Base-by-base conservation (phyloP, 2,888 invertebrate genomes). In the Eledone cirrhosa region DNA sequence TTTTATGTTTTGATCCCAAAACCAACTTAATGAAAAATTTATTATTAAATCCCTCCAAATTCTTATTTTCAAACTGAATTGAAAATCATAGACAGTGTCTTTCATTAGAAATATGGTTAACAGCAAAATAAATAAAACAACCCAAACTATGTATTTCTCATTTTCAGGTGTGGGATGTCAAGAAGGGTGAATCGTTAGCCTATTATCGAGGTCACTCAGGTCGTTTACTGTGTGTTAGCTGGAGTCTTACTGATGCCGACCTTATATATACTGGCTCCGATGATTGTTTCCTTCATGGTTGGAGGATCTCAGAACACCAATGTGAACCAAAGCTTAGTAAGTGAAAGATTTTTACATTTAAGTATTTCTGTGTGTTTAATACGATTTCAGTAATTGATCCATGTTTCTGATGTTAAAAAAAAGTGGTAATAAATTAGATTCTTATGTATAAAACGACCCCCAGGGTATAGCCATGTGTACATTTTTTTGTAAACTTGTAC, bases 201-300 rank as follows among this genome's bases (percentile, higher is more conserved):
- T 93, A 94, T 78, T 95, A 93, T 90, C 88, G 90, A 19, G 93
- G 92, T 7, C 94, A 94, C 87, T 83, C 86, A 77, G 92, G 91
- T 77, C 90, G 93, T 48, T 88, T 94, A 53, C 90, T 94, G 77
- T 91, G 93, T 82, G 93, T 93, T 63, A 89, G 92, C 84, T 96
- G 95, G 94, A 93, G 94, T 89, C 92, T 94, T 5, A 86, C 92
- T 53, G 92, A 94, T 86, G 91, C 93, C 16, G 92, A 93, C 87
- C 90, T 92, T 48, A 92, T 94, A 41, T 92, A 95, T 81, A 93
- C 94, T 3, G 94, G 94, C 2, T 94, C 94, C 5, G 93, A 92
- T 48, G 95, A 95, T 90, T 93, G 92, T 86, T 92, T 93, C 1
- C 87, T 95, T n/a, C 92, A 93, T 1, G 89, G 94, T 72, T 95